Base-by-base conservation (phyloP, 1,140 invertebrate genomes). In the Neuroterus valhalla region DNA sequence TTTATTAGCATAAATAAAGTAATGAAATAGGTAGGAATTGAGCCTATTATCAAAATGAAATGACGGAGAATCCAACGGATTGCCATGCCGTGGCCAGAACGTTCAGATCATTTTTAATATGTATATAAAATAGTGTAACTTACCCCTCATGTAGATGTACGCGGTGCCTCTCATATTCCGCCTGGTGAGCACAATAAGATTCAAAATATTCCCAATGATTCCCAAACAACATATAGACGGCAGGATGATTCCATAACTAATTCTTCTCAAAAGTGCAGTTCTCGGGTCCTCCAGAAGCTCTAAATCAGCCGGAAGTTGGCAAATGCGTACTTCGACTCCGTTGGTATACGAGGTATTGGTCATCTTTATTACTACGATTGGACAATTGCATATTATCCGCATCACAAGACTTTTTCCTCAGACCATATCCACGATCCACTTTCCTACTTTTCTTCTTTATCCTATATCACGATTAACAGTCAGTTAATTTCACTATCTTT, bases 61-160 rank as follows among this genome's bases (percentile, higher is more conserved):
- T 31, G 4, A 31, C 8, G 31, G 8, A 2, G 31, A 2, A 6
- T 31, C 8, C 31, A 31, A 31, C 4, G 4, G 8, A 31, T 2
- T 31, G 3, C 31, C n/a, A n/a, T 31, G 31, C 5, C 2, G 31
- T 6, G 8, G 4, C 8, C 31, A 31, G n/a, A n/a, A n/a, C n/a
- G n/a, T n/a, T n/a, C 31, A 31, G 31, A 31, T 31, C 8, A 5
- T 31, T 26, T 31, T 23, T 26, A 15, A 26, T 10, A 31, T 70
- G 17, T 26, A 2, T 26, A 46, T 1, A 52, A 15, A 68, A 68
- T 8, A 68, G 19, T n/a, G 44, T 45, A 42, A 76, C 84, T 92
- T 82, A 94, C 94, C 94, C 89, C 93, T 89, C 94, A 94, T 94
- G 82, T 95, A 95, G 81, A 94, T 93, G 84, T 95, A 95, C 44